Percentiles rank a stretch among this genome's conserved stretches.
These are phyloP conservation scores for Caenorhabditis uteleia DNA, from an alignment of 2,888 invertebrate genomes.

Conservation along the genomic window DNA sequence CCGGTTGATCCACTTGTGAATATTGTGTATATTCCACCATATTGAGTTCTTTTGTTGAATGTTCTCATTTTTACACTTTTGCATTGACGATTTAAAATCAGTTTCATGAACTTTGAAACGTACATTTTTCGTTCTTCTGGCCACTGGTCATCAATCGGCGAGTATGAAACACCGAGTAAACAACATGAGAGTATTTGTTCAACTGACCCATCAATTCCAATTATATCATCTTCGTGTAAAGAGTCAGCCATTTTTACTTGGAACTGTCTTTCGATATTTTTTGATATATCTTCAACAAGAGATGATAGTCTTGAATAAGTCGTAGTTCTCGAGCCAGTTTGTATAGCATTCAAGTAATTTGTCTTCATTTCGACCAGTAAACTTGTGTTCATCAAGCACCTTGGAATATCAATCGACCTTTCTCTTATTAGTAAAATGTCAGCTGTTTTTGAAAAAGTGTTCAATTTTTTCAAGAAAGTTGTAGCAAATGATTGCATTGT, in stretches of 20 bases:
- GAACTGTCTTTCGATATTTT: slow-evolving; percentile 12
- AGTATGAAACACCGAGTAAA: slow-evolving; percentile 42
- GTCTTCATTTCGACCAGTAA: slow-evolving; percentile 1
- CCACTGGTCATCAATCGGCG: slow-evolving; percentile 51
- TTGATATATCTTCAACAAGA: slow-evolving; percentile 3
- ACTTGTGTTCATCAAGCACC: slow-evolving; percentile 3
- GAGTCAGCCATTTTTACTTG: slow-evolving; percentile 14
- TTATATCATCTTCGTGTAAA: slow-evolving; percentile 26
- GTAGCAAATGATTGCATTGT: slow-evolving; percentile 39
- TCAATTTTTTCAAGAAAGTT: slow-evolving; percentile 23
- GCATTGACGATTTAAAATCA: background rate
- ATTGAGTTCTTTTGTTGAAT: slow-evolving; percentile 8
- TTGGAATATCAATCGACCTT: slow-evolving; percentile 6
- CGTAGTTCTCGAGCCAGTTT: slow-evolving; percentile 1
- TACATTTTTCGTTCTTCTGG: slow-evolving; percentile 30
- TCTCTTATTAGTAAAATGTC: background rate
- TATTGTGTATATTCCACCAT: slow-evolving; percentile 50
- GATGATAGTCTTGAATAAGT: slow-evolving; percentile 3
- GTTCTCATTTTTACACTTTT: slow-evolving; percentile 2
- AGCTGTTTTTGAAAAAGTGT: too few relatives aligned
- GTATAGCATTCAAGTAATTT: too few relatives aligned
- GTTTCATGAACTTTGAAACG: background rate
- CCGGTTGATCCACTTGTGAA: slow-evolving; percentile 67
- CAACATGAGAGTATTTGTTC: slow-evolving; percentile 38
- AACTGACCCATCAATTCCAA: slow-evolving; percentile 5